These are phyloP conservation scores for Pygoscelis antarcticus DNA, from an alignment of 2,113 vertebrate genomes.

Conservation along the genomic window DNA sequence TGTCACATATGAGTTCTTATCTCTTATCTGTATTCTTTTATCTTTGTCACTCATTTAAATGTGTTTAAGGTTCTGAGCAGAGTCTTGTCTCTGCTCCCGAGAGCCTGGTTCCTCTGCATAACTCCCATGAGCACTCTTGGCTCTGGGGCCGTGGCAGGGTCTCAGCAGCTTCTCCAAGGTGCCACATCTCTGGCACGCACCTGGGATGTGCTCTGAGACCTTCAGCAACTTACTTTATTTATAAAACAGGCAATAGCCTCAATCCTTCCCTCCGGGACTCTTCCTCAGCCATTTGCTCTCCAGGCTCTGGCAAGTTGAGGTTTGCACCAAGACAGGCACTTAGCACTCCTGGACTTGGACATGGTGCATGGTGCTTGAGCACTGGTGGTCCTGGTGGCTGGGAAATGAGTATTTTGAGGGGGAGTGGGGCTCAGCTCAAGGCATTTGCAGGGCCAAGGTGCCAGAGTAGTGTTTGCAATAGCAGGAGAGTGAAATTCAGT, in stretches of 20 bases:
- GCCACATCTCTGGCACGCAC: neutral
- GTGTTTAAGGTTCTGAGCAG: neutral
- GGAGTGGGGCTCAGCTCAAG: neutral
- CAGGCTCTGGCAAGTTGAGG: neutral
- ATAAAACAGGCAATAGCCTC: neutral
- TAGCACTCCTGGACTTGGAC: neutral
- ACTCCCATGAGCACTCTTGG: neutral
- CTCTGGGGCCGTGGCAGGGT: fast-evolving
- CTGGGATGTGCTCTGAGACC: neutral
- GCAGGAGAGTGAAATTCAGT: neutral
- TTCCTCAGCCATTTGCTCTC: neutral
- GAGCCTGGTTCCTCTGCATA: neutral
- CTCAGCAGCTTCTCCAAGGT: neutral
- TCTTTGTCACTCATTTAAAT: constrained; percentile 47
- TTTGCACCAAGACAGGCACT: neutral
- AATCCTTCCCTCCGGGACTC: neutral
- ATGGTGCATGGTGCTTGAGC: fast-evolving
- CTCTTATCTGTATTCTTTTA: constrained; percentile 47
- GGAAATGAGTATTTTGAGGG: neutral
- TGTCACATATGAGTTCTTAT: constrained; percentile 32
- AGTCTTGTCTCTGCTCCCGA: neutral
- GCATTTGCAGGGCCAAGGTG: neutral
- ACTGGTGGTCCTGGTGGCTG: neutral
- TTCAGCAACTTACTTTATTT: neutral
- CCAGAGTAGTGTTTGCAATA: neutral